These are phyloP conservation scores for Xiphophorus couchianus DNA, from an alignment of 2,113 vertebrate species.

Conservation along the genomic window DNA sequence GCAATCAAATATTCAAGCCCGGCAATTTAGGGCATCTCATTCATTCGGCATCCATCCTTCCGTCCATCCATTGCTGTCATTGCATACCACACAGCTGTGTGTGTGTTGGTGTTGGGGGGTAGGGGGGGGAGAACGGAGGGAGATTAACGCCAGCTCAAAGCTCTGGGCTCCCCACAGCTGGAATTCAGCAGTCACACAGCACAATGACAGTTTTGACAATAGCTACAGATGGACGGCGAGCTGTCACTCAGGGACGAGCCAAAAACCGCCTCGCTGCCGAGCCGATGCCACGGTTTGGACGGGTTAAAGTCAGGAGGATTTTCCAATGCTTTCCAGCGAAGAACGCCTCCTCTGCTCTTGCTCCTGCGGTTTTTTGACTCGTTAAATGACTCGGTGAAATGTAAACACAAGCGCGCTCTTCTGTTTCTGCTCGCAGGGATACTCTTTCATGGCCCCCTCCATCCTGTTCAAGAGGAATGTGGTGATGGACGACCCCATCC, in stretches of 20 bases:
- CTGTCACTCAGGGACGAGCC: constrained; percentile 57
- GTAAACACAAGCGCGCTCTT: constrained; percentile 36
- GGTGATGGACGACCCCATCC: constrained; percentile 88
- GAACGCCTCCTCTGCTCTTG: constrained; percentile 5
- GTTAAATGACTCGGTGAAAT: constrained; percentile 11
- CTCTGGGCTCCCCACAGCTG: constrained; percentile 70
- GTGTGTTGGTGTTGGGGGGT: constrained; percentile 35
- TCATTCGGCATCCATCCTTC: constrained; percentile 81
- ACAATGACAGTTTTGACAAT: constrained; percentile 68
- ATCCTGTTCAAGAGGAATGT: constrained; percentile 97
- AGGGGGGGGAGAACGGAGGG: constrained; percentile 16
- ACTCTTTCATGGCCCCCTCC: constrained; percentile 96
- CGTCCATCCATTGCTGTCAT: constrained; percentile 76
- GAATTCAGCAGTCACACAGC: constrained; percentile 58
- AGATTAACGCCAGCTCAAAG: constrained; percentile 61
- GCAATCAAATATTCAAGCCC: constrained; percentile 84
- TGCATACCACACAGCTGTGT: constrained; percentile 76
- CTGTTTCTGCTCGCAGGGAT: constrained; percentile 82
- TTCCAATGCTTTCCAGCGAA: not conserved
- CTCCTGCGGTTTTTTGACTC: not conserved
- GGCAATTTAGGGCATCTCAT: constrained; percentile 83
- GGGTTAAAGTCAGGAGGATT: not conserved
- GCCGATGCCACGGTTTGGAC: constrained; percentile 29
- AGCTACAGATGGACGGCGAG: constrained; percentile 76
- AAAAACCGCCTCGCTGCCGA: constrained; percentile 38